Conservation (phyloP, 2,888 invertebrate species). For the Dryocosmus kuriphilus region DNA sequence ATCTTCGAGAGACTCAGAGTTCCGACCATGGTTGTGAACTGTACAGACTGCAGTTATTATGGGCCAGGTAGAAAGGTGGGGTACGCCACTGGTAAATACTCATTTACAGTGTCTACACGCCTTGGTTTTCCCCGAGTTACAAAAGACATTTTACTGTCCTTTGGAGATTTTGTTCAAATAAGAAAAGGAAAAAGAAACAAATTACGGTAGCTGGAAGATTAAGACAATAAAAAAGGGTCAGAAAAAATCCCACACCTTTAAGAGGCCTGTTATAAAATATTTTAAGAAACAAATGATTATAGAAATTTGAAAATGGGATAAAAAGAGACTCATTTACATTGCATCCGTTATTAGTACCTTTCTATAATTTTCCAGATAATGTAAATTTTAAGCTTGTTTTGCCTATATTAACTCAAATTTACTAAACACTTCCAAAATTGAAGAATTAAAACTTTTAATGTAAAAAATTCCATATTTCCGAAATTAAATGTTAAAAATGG, state of each 20-base stretch:
- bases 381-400: no score
- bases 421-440: no score
- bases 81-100: conserved; percentile 20
- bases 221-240: neutral
- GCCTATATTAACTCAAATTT: no score
- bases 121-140: conserved; percentile 25
- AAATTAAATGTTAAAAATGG: no score
- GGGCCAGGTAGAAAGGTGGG: conserved; percentile 19
- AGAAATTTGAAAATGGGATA: no score
- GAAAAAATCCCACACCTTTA: neutral
- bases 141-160: neutral
- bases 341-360: no score
- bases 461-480: no score
- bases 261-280: neutral
- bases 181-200: neutral
- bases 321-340: no score
- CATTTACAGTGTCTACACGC: neutral
- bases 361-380: no score
- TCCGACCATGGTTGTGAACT: no score
- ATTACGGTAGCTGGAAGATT: neutral
- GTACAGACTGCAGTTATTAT: conserved; percentile 8
- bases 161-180: neutral
- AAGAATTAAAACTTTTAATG: no score
- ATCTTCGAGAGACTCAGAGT: neutral
- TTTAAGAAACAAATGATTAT: no score